Base-by-base conservation (phyloP, 2,113 vertebrate genomes). In the Sinocyclocheilus anshuiensis region DNA sequence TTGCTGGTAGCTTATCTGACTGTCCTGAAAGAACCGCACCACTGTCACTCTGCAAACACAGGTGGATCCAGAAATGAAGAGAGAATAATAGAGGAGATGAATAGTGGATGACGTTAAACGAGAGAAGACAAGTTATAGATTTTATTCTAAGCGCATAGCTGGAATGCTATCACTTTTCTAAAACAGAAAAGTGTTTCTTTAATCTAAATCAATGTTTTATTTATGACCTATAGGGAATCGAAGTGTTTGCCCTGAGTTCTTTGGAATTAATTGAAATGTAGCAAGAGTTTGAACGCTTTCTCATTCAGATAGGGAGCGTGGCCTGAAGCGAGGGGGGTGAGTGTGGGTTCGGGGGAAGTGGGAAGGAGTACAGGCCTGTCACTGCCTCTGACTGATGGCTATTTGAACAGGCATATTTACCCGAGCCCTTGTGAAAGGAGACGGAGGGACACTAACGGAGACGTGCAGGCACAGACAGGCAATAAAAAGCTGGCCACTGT, bases 381-480 rank as follows among this genome's bases (percentile, higher is more conserved):
- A 74, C 77, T 85, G 86, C 79, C 89, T 85, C 84, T 90, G 86
- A 89, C 59, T 84, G 86, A 90, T 88, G 87, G 87, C 39, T 90
- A 85, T 90, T 90, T 90, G 84, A 90, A 90, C 89, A 90, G 87
- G 76, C 87, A 87, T 90, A 88, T 90, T 90, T 90, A 86, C 87
- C 81, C 86, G 77, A 26, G 74, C 79, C 84, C 72, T 72, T 81
- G 72, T 88, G 87, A 90, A 90, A 90, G 87, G 87, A 82, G 87
- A 83, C 61, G 81, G 77, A 86, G 89, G 87, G 86, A 86, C 76
- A 33, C 83, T 76, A 69, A 79, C 78, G 53, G 69, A 87, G 89
- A 85, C 78, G 86, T 77, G 82, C 89, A 71, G 87, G 87, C 86
- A 88, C 83, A 89, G 89, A 88, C 89, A 86, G 86, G 81, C 81